Evolutionary conservation across 1,140 invertebrate genomes (phyloP).

Genomic region (Diabrotica virgifera): DNA sequence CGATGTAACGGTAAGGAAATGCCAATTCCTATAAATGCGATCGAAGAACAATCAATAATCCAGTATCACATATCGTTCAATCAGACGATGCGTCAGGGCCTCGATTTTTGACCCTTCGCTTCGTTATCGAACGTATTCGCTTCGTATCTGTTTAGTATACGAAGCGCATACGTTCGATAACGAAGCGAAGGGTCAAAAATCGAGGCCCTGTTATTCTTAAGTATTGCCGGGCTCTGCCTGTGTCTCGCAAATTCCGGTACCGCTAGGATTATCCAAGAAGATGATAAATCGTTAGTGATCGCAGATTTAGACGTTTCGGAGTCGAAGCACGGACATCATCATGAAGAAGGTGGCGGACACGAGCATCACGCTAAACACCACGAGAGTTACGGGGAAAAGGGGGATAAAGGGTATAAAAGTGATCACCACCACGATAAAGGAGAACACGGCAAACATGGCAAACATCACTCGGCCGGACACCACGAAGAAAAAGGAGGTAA

Average conservation of each 20-base stretch:
- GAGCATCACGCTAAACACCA: slow-evolving; percentile 62
- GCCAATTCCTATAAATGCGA: slow-evolving; percentile 23
- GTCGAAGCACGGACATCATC: slow-evolving; percentile 45
- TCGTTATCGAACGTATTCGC: too few relatives aligned
- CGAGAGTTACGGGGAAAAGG: slow-evolving; percentile 62
- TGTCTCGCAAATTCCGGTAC: slow-evolving; percentile 3
- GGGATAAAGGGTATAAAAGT: slow-evolving; percentile 65
- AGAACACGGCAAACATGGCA: slow-evolving; percentile 68
- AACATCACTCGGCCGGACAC: slow-evolving; percentile 67
- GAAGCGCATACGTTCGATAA: too few relatives aligned
- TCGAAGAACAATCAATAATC: slow-evolving; percentile 10
- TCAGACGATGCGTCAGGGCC: slow-evolving; percentile 25
- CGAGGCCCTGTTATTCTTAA: neutral
- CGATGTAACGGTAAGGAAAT: slow-evolving; percentile 14
- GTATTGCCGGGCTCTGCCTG: slow-evolving; percentile 10
- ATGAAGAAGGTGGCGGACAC: slow-evolving; percentile 62
- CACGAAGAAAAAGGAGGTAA: slow-evolving; percentile 64
- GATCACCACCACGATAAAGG: slow-evolving; percentile 67
- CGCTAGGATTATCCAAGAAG: slow-evolving; percentile 19
- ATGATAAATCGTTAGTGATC: slow-evolving; percentile 7
- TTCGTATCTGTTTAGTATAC: too few relatives aligned
- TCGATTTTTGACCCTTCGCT: too few relatives aligned
- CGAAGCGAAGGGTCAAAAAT: too few relatives aligned
- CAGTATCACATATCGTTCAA: slow-evolving; percentile 16
- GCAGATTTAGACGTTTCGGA: slow-evolving; percentile 51